Evolutionary conservation across 1,140 invertebrate genomes (phyloP), one percentile per base, ranked within the genome.

Genomic region (Ridgeia piscesae): DNA sequence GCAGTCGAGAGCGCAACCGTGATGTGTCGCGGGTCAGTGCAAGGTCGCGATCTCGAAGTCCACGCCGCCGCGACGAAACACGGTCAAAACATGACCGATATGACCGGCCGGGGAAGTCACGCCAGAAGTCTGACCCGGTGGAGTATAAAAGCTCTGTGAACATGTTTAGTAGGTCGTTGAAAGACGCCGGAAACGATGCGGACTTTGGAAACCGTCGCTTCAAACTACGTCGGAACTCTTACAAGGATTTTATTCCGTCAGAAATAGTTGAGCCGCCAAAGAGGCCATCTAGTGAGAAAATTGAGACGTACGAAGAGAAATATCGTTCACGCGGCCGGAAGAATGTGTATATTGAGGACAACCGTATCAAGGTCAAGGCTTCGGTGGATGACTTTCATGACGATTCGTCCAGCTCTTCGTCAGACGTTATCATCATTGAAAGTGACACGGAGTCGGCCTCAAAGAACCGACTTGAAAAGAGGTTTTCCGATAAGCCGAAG

Each of bases 21-120:
- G 95, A 94, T 33, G 93, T 93, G 89, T 94, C 94, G 88, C 94
- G 94, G 33, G 93, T 89, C 77, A 91, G 94, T 31, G 94, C 94
- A 27, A 92, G 94, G 34, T 94, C 94, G 89, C 94, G 94, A 42
- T 94, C 94, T 42, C 91, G 91, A 9, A 77, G 58, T 77, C 58
- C 58, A 31, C 14, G 58, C 11, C 58, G 27, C 58, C 58, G 58
- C 0, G 58, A 77, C 27, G 91, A 90, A 42, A 31, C 21, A n/a
- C 89, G 89, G 21, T 42, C 34, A 35, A 42, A 90, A 42, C 89
- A 88, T 93, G 92, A 89, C 90, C 91, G 48, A 93, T 92, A 88
- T 88, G 92, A 42, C 92, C 92, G 34, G 11, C 92, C 17, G 92
- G 93, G 88, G 93, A 92, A 90, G 11, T 42, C 34, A 90, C 35